Percentiles rank a stretch among this genome's conserved stretches.
Conservation (phyloP, 2,888 invertebrate species). For the Oligia strigilis region DNA sequence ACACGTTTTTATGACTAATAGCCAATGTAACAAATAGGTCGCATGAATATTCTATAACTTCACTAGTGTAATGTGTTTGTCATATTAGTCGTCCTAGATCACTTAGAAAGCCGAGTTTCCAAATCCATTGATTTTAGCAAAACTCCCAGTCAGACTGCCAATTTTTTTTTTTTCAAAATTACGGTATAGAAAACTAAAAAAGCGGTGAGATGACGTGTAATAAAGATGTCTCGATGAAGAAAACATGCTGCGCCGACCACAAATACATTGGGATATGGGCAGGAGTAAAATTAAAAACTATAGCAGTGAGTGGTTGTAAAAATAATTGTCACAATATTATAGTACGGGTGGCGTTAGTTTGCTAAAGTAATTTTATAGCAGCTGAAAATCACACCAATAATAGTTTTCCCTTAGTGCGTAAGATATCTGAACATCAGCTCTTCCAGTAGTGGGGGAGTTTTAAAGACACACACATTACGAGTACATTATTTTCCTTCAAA, state of each 20-base stretch:
- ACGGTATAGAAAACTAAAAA: not conserved
- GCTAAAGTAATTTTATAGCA: too few relatives aligned
- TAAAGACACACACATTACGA: too few relatives aligned
- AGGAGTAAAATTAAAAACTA: not conserved
- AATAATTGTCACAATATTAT: not conserved
- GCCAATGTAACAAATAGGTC: conserved; percentile 20
- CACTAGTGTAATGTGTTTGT: conserved; percentile 6
- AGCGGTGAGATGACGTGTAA: not conserved
- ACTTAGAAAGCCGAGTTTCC: not conserved
- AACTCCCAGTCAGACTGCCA: not conserved
- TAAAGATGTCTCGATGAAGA: not conserved
- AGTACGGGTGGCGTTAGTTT: too few relatives aligned
- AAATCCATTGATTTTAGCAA: not conserved
- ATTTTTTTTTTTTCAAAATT: not conserved
- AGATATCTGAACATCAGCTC: too few relatives aligned
- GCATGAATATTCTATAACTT: conserved; percentile 15
- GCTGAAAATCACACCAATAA: too few relatives aligned
- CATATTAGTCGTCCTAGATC: conserved; percentile 9
- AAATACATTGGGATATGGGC: not conserved
- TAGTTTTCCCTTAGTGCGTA: too few relatives aligned
- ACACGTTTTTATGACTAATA: conserved; percentile 53
- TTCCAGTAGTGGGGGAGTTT: too few relatives aligned
- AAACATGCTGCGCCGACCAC: not conserved
- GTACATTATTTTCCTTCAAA: too few relatives aligned
- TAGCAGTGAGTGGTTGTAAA: too few relatives aligned